Evolutionary conservation across 2,113 vertebrate species (phyloP), one percentile per base, ranked within the genome.

Genomic region (Hucho hucho): DNA sequence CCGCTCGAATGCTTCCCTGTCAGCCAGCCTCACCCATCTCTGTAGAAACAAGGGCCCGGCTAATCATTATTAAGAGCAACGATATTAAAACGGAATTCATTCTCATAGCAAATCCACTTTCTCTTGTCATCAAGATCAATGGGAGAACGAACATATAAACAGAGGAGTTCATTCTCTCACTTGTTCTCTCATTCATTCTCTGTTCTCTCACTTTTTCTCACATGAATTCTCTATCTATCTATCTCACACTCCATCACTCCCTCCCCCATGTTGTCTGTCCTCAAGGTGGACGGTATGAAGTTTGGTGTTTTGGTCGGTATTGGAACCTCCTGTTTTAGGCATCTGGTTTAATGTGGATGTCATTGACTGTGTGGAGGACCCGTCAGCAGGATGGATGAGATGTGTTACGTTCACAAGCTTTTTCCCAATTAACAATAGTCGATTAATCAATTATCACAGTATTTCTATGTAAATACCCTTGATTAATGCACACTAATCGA

Each of bases 401-500:
- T 43, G 37, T 11, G 37, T 43, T 12, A 43, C 37, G 11, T 43
- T 43, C 37, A 43, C 11, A 3, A 43, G 37, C 37, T 43, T 9
- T 82, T 73, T 73, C 7, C 72, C 79, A 81, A 84, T 86, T 81
- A 85, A 69, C 76, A 43, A 69, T 64, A 78, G 66, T 64, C 76
- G 7, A 37, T 37, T 0, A 2, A 79, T 87, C 88, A 87, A 26
- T 53, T 76, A 83, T 20, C 3, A 72, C 73, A 79, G 74, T 72
- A 82, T 73, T 83, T 63, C 69, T 72, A 16, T 79, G 80, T 84
- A 88, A 86, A 87, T 83, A 86, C 70, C 79, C 77, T 83, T 83
- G 83, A 89, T 87, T 85, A 24, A 69, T 86, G 72, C 79, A 79
- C 84, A 75, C n/a, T 69, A 81, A 89, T 89, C 84, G 80, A 88